Evolutionary conservation across 2,113 vertebrate genomes (phyloP).

Genomic region (Xyliphius kryptos): DNA sequence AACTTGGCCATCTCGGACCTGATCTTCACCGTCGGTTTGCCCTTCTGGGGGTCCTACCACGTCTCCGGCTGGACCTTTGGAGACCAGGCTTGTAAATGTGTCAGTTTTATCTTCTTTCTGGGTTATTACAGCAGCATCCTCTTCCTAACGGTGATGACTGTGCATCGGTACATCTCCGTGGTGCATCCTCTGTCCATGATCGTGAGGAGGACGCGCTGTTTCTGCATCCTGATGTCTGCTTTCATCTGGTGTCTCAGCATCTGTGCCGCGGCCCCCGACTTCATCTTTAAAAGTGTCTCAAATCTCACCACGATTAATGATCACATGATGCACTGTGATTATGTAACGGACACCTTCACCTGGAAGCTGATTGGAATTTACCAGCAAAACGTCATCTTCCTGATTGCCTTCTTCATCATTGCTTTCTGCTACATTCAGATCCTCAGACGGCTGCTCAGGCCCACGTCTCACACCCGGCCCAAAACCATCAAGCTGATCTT

Average conservation of each 20-base stretch:
- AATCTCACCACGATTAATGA: fast-evolving
- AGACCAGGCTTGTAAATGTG: slow-evolving; percentile 66
- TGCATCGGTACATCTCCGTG: slow-evolving; percentile 75
- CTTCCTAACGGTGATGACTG: slow-evolving; percentile 79
- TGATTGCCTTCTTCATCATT: slow-evolving; percentile 65
- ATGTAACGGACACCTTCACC: background rate
- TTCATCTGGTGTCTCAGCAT: slow-evolving; percentile 69
- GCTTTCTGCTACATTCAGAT: slow-evolving; percentile 78
- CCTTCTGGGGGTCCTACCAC: slow-evolving; percentile 70
- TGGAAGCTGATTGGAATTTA: slow-evolving; percentile 62
- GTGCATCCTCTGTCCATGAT: slow-evolving; percentile 71
- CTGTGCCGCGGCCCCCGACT: slow-evolving; percentile 61
- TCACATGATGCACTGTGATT: slow-evolving; percentile 50
- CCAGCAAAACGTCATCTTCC: slow-evolving; percentile 73
- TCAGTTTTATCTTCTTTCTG: slow-evolving; percentile 70
- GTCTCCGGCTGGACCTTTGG: slow-evolving; percentile 71
- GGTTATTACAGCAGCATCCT: slow-evolving; percentile 83
- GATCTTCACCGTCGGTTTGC: slow-evolving; percentile 75
- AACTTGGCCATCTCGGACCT: slow-evolving; percentile 86
- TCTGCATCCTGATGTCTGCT: slow-evolving; percentile 52
- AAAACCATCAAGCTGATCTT: slow-evolving; percentile 84
- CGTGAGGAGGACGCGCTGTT: slow-evolving; percentile 49
- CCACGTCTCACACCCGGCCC: slow-evolving; percentile 63
- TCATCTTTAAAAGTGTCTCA: slow-evolving; percentile 53
- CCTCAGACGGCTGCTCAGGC: slow-evolving; percentile 65